These are phyloP conservation scores for Caranx melampygus DNA, from an alignment of 2,113 vertebrate genomes.

Conservation along the genomic window DNA sequence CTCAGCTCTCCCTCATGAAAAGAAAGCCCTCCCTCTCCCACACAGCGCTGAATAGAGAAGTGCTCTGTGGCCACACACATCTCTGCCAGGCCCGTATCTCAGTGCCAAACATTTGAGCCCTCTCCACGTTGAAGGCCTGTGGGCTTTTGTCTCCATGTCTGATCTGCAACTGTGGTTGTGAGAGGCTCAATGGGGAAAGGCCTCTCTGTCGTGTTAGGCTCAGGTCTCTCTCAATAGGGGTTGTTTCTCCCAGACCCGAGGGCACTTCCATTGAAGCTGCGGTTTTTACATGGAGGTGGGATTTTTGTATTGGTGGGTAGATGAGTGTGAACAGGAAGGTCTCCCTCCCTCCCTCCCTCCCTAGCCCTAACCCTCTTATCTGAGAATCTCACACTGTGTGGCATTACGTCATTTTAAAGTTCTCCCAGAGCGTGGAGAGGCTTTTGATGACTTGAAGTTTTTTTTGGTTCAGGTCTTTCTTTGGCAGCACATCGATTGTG, in stretches of 20 bases:
- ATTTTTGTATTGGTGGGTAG: background rate
- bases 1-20: slow-evolving; percentile 41
- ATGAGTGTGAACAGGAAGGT: background rate
- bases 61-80: slow-evolving; percentile 69
- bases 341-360: background rate
- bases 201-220: slow-evolving; percentile 54
- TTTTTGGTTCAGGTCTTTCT: slow-evolving; percentile 23
- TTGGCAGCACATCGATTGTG: slow-evolving; percentile 37
- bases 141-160: slow-evolving; percentile 68
- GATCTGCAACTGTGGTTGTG: slow-evolving; percentile 54
- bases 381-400: slow-evolving; percentile 35
- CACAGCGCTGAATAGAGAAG: slow-evolving; percentile 61
- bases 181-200: slow-evolving; percentile 54
- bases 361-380: slow-evolving; percentile 4
- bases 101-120: slow-evolving; percentile 75
- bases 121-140: slow-evolving; percentile 53
- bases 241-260: slow-evolving; percentile 45
- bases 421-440: slow-evolving; percentile 29
- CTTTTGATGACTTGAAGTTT: slow-evolving; percentile 34
- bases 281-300: slow-evolving; percentile 36
- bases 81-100: slow-evolving; percentile 55
- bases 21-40: slow-evolving; percentile 53
- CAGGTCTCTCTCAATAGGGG: slow-evolving; percentile 50
- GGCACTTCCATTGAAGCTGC: slow-evolving; percentile 33
- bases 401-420: slow-evolving; percentile 35